Evolutionary conservation across 2,797 vertebrate species (phyloP).

Genomic region (Acipenser transmontanus): DNA sequence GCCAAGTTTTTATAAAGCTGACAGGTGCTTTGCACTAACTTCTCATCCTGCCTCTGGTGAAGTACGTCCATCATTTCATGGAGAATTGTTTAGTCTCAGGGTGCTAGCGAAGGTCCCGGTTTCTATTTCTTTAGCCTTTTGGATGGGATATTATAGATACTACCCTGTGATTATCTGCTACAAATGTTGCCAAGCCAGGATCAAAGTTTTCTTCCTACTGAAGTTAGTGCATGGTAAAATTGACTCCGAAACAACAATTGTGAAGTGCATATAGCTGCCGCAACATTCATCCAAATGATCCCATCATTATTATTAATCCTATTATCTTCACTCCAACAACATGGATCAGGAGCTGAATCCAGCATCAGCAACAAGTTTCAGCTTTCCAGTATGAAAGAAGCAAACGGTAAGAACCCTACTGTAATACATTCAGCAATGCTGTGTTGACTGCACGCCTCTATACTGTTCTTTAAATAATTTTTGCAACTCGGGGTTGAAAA

Average conservation of each 20-base stretch:
- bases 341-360: slow-evolving; percentile 77
- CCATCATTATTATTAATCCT: slow-evolving; percentile 82
- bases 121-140: slow-evolving; percentile 48
- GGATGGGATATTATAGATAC: slow-evolving; percentile 89
- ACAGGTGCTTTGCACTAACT: slow-evolving; percentile 57
- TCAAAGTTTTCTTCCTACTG: slow-evolving; percentile 64
- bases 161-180: slow-evolving; percentile 65
- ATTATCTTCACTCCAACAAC: slow-evolving; percentile 79
- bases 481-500: no score
- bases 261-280: slow-evolving; percentile 46
- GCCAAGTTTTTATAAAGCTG: slow-evolving; percentile 36
- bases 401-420: slow-evolving; percentile 72
- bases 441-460: background rate
- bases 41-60: slow-evolving; percentile 16
- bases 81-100: slow-evolving; percentile 47
- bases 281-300: slow-evolving; percentile 89
- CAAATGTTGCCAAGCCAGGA: slow-evolving; percentile 75
- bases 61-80: background rate
- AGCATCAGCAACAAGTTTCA: slow-evolving; percentile 82
- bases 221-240: slow-evolving; percentile 69
- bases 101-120: slow-evolving; percentile 48
- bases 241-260: slow-evolving; percentile 56
- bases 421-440: background rate
- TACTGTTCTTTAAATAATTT: background rate
- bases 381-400: slow-evolving; percentile 78